Conservation (phyloP, 2,113 vertebrate species). For the Lagenorhynchus albirostris region DNA sequence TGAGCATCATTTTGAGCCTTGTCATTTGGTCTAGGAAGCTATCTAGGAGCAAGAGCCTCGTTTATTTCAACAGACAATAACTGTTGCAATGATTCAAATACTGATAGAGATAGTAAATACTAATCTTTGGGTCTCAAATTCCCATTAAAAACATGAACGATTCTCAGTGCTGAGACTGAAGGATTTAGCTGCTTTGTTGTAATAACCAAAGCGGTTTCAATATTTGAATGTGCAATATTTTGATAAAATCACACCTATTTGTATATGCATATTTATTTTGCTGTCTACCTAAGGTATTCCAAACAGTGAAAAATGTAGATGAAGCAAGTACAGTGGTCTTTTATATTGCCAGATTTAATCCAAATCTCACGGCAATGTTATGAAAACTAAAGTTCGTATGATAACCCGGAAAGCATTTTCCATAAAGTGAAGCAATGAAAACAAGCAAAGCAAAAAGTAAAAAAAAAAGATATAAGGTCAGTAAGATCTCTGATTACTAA, state of each 20-base stretch:
- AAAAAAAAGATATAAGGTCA: not conserved
- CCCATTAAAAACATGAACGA: constrained; percentile 22
- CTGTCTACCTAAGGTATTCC: not conserved
- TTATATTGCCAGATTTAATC: not conserved
- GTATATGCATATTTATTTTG: not conserved
- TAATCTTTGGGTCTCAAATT: constrained; percentile 1
- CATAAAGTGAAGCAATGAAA: not conserved
- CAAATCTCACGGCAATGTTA: not conserved
- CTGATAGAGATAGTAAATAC: not conserved
- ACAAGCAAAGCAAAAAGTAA: not conserved
- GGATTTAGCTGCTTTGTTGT: not conserved
- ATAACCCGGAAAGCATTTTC: not conserved
- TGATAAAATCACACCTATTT: constrained; percentile 35
- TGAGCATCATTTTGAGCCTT: constrained; percentile 1
- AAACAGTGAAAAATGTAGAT: not conserved
- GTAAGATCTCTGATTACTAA: not conserved
- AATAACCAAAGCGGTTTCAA: not conserved
- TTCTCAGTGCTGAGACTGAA: constrained; percentile 15
- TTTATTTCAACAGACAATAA: constrained; percentile 2
- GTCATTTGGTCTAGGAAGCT: not conserved
- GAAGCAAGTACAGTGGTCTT: not conserved
- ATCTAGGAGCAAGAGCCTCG: not conserved
- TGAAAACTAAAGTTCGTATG: not conserved
- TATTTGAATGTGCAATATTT: not conserved
- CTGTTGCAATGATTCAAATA: not conserved